phyloP scores from a whole-genome alignment of 2,888 invertebrate genomes.

The Fragum whitleyi region DNA sequence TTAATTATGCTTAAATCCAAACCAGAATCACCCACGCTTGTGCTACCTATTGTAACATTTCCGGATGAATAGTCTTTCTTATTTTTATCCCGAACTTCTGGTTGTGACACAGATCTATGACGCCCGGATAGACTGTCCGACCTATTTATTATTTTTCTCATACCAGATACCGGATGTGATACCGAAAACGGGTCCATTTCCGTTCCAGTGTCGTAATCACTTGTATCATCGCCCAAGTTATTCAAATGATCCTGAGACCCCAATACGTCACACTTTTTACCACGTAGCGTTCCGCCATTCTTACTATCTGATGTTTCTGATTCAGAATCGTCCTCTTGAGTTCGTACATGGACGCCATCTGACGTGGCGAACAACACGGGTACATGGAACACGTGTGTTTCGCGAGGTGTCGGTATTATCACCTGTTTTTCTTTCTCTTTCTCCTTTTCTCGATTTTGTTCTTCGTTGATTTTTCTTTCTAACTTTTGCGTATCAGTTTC shows the following conservation, averaged over 20 bases:
- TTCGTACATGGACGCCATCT: constrained; percentile 74
- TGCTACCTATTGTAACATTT: constrained; percentile 49
- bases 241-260: constrained; percentile 74
- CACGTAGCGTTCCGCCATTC: constrained; percentile 59
- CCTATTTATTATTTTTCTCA: constrained; percentile 45
- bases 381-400: constrained; percentile 72
- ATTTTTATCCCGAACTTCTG: constrained; percentile 63
- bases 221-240: constrained; percentile 76
- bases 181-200: constrained; percentile 76
- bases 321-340: constrained; percentile 21
- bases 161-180: constrained; percentile 77
- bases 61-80: constrained; percentile 21
- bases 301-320: constrained; percentile 39
- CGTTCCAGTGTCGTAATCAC: constrained; percentile 81
- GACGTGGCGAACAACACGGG: constrained; percentile 83
- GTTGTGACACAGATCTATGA: constrained; percentile 69
- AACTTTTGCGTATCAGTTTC: constrained; percentile 43
- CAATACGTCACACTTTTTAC: constrained; percentile 79
- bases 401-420: constrained; percentile 48
- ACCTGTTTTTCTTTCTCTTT: constrained; percentile 62
- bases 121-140: constrained; percentile 47
- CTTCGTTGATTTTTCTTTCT: constrained; percentile 48
- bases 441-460: constrained; percentile 48
- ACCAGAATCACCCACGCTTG: constrained; percentile 75
- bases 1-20: constrained; percentile 68